Evolutionary conservation across 2,113 vertebrate genomes (phyloP).

Genomic region (Anser brachyrhynchus): DNA sequence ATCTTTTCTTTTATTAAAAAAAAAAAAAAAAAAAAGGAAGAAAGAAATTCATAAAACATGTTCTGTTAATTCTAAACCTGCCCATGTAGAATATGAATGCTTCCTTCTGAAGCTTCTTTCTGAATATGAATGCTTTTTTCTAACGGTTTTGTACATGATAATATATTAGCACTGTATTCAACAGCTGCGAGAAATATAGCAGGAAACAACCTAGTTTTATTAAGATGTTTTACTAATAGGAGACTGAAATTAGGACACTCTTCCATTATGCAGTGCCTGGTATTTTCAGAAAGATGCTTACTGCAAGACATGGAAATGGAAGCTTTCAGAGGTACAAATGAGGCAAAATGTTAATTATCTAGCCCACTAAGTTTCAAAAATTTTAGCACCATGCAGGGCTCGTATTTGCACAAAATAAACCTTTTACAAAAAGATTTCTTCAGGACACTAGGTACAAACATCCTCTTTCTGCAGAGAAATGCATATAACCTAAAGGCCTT

Average conservation of each 20-base stretch:
- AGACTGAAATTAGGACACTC: slow-evolving; percentile 24
- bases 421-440: slow-evolving; percentile 14
- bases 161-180: background rate
- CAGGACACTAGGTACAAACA: background rate
- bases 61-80: background rate
- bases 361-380: slow-evolving; percentile 25
- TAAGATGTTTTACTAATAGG: slow-evolving; percentile 20
- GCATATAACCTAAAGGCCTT: background rate
- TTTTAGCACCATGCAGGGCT: slow-evolving; percentile 14
- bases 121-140: background rate
- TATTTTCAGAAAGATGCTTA: slow-evolving; percentile 42
- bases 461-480: background rate
- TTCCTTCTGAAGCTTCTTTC: background rate
- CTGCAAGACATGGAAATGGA: slow-evolving; percentile 7
- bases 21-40: background rate
- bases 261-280: slow-evolving; percentile 39
- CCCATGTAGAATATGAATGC: background rate
- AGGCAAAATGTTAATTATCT: slow-evolving; percentile 53
- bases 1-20: background rate
- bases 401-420: slow-evolving; percentile 39
- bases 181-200: background rate
- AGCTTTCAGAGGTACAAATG: slow-evolving; percentile 34
- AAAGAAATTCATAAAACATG: background rate
- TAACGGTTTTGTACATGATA: background rate
- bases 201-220: slow-evolving; percentile 19